Evolutionary conservation across 64 coral and sea anemone species (phyloP), one percentile per base, ranked within the genome.

Genomic region (Acropora yongei): DNA sequence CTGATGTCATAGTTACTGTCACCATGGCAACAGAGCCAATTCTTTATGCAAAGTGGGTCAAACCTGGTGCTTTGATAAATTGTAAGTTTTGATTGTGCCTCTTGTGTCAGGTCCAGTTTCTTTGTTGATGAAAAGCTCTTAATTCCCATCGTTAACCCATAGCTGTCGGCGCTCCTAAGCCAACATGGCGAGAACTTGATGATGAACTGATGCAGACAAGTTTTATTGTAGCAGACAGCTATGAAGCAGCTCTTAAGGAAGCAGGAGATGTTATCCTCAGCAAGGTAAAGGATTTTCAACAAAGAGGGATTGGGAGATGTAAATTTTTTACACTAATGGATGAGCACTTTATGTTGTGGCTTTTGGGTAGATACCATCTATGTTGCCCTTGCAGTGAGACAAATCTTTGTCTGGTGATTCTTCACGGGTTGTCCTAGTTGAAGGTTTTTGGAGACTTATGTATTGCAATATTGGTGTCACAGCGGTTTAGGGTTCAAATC

Each of bases 221-320:
- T 65, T 78, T 93, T 88, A 74, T 98, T 49, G 89, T 98, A 65
- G 96, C 71, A 41, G 96, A 98, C 75, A 95, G 93, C 57, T 66
- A 10, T 78, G 96, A 93, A 63, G 96, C 83, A 53, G 93, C 93
- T 68, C 2, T 77, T 16, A 74, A 84, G 48, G 96, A 98, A 87
- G 84, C 96, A 83, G 96, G 96, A 48, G 96, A 98, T 76, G 87
- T 98, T 2, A 87, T 98, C 39, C 87, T 92, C 3, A 93, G 93
- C 10, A 93, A 98, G 96, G 96, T 98, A 55, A 80, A 14, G 14
- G 12, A 57, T 57, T 63, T 63, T 63, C 11, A 14, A 11, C 11
- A 10, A 1, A 10, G 10, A 55, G 51, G 10, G 1, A 55, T 55
- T 0, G 10, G 51, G 10, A 10, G 51, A 30, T 30, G 30, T 30